Conservation (phyloP, 2,888 invertebrate species). For the Neoascia interrupta region DNA sequence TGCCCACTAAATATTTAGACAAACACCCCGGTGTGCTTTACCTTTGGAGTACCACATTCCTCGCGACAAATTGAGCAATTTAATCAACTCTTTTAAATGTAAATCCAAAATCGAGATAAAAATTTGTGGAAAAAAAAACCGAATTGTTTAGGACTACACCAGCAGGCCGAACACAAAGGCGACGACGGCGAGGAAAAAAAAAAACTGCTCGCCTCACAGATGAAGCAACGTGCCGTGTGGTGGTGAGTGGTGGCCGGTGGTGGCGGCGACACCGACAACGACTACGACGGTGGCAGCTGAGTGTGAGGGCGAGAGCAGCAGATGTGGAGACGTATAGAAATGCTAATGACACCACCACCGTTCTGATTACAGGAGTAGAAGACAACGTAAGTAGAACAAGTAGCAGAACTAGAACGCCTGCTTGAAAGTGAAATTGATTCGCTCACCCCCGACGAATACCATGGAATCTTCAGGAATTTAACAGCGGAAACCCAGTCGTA, state of each 20-base stretch:
- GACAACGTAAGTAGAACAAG: constrained; percentile 52
- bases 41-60: constrained; percentile 16
- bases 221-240: constrained; percentile 7
- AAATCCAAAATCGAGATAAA: neutral
- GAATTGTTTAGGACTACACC: too few relatives aligned
- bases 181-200: too few relatives aligned
- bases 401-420: constrained; percentile 47
- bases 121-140: neutral
- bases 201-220: neutral
- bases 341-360: constrained; percentile 50
- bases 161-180: too few relatives aligned
- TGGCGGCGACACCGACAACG: neutral
- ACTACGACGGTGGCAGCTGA: neutral
- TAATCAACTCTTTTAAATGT: constrained; percentile 7
- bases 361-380: constrained; percentile 45
- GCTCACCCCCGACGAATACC: constrained; percentile 65
- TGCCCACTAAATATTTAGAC: constrained; percentile 29
- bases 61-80: constrained; percentile 17
- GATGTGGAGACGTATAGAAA: constrained; percentile 16
- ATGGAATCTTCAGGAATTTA: constrained; percentile 61
- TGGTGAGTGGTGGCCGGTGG: neutral
- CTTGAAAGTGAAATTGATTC: constrained; percentile 67
- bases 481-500: constrained; percentile 23
- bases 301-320: neutral
- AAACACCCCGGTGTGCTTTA: constrained; percentile 32